These are phyloP conservation scores for Tribolium castaneum DNA, from an alignment of 1,140 invertebrate species.

Conservation along the genomic window DNA sequence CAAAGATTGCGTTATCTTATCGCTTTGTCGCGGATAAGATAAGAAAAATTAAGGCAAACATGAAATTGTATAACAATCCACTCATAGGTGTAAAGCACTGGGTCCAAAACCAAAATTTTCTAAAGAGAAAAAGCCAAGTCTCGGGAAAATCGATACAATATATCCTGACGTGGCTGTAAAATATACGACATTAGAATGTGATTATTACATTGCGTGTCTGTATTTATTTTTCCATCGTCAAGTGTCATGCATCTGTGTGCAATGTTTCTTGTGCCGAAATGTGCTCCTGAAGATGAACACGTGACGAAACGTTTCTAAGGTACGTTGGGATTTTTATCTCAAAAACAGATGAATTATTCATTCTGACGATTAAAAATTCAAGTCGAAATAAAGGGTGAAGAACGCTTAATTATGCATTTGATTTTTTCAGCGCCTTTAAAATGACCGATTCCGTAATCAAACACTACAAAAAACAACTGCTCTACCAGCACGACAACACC, in stretches of 20 bases:
- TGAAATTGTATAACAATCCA: not conserved
- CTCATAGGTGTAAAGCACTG: not conserved
- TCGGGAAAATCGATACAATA: conserved; percentile 24
- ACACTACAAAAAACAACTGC: conserved; percentile 19
- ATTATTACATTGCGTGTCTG: conserved; percentile 33
- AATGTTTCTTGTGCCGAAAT: not conserved
- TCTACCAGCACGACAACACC: not conserved
- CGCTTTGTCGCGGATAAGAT: not conserved
- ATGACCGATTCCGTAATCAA: conserved; percentile 13
- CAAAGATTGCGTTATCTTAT: not conserved
- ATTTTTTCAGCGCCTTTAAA: not conserved
- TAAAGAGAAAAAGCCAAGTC: not conserved
- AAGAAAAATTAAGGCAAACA: not conserved
- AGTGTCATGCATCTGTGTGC: conserved; percentile 17
- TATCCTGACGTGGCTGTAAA: conserved; percentile 40
- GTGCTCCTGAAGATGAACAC: conserved; percentile 11
- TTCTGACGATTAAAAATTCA: too few species aligned
- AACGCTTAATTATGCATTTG: too few species aligned
- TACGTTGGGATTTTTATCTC: not conserved
- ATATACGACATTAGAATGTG: conserved; percentile 35
- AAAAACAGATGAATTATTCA: not conserved
- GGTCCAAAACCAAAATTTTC: not conserved
- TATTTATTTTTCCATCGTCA: conserved; percentile 36
- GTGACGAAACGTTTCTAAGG: not conserved
- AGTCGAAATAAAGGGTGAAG: too few species aligned